phyloP scores from a whole-genome alignment of 1,140 invertebrate species.

The Lysiphlebus fabarum region DNA sequence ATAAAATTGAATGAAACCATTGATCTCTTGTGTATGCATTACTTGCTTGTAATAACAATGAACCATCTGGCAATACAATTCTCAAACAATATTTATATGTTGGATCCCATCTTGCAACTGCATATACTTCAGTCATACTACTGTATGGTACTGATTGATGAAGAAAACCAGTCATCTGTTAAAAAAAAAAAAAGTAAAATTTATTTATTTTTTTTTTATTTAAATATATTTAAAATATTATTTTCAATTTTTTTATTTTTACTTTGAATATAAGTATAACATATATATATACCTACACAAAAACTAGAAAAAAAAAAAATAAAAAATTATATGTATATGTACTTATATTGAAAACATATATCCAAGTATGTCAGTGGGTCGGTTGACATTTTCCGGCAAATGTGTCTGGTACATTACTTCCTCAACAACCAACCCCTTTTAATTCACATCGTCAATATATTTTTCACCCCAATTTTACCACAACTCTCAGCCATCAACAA shows the following conservation, averaged over 20 bases:
- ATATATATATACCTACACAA: background rate
- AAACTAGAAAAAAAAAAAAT: background rate
- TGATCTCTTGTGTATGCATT: slow-evolving; percentile 80
- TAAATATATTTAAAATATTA: background rate
- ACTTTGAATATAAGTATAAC: background rate
- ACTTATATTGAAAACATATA: background rate
- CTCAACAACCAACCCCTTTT: background rate
- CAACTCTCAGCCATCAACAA: no score
- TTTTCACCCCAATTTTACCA: no score
- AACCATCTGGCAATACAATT: slow-evolving; percentile 75
- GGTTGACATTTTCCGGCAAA: slow-evolving; percentile 18
- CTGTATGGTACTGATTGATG: slow-evolving; percentile 71
- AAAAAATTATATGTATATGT: background rate
- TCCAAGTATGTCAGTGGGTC: slow-evolving; percentile 24
- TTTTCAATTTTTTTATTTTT: background rate
- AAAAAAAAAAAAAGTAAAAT: background rate
- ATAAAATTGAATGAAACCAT: slow-evolving; percentile 80
- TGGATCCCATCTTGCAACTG: slow-evolving; percentile 75
- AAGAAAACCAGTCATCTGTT: slow-evolving; percentile 70
- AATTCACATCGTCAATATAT: no score
- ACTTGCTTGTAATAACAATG: slow-evolving; percentile 74
- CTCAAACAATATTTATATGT: slow-evolving; percentile 78
- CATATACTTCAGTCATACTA: slow-evolving; percentile 76
- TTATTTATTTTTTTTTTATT: background rate
- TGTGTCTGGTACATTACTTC: slow-evolving; percentile 19